Base-by-base conservation (phyloP, 2,888 invertebrate genomes). In the Portevinia maculata region DNA sequence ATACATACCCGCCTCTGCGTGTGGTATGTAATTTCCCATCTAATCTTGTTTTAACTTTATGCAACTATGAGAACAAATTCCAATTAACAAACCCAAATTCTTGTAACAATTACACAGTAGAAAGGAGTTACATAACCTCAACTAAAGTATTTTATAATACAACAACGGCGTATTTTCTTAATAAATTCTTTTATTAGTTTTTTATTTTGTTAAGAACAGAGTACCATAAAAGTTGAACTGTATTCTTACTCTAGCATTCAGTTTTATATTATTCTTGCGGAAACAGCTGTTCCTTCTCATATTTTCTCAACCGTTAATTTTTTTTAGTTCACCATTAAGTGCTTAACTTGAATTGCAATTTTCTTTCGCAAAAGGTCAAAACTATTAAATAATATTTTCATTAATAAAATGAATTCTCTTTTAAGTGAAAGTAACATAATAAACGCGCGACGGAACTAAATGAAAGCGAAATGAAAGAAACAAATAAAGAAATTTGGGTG, bases 351-450 rank as follows among this genome's bases (percentile, higher is more conserved):
- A 17, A 19, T 17, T 55, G 55, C 28, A 32, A 15, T 44, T 28
- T 53, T 65, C 32, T 4, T 32, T 21, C 17, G 28, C 13, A 52
- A 70, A 21, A 34, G 59, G 21, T 30, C 59, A n/a, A 65, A 52
- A 65, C 44, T 5, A 37, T 8, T 30, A 8, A 24, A 24, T 3
- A 24, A 24, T 24, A 11, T 41, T 3, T 28, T 37, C 44, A 52
- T 52, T 53, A 19, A 48, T 19, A 46, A 67, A 55, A 34, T 44
- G 3, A 55, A 55, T 34, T 44, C 55, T 19, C 19, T 28, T 41
- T 30, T 41, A 67, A 74, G 79, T 74, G 79, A 79, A 79, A 79
- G 79, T 79, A 60, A 48, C 41, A 65, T 71, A 65, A 73, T 67
- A 30, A 73, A 67, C 17, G n/a, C 9, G 17, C 11, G 5, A 24